Evolutionary conservation across 2,888 invertebrate species (phyloP), one percentile per base, ranked within the genome.

Genomic region (Baccha elongata): DNA sequence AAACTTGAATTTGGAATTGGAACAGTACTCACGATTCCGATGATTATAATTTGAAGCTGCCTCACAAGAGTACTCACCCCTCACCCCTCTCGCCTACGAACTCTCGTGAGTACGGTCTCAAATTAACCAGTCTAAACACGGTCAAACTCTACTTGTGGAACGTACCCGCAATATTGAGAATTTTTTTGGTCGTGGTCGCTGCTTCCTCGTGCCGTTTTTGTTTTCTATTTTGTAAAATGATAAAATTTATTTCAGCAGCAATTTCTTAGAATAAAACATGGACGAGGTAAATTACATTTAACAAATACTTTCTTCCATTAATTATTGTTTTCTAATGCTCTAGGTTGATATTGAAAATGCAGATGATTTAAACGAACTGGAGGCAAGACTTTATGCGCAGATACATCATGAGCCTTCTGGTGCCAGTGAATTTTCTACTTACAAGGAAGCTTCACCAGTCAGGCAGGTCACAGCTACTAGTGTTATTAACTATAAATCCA

Each of bases 371-470:
- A 88, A 88, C 74, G 91, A 91, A 53, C 72, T 91, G 68, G 91
- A 91, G 74, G 87, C 89, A 44, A 87, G 88, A 78, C 87, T 91
- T 2, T 91, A 91, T 80, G 88, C 87, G n/a, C 87, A 89, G 72
- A 87, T 90, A 62, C 90, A 90, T 79, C 90, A 91, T 85, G 88
- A 87, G 64, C 52, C 85, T 2, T 65, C 73, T 42, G 81, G 64
- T 46, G 71, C 71, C 73, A 85, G 85, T 52, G 73, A 65, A 26
- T 26, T 65, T 35, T 42, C 72, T 15, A 35, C 37, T 15, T 64
- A 67, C 13, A 40, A 76, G 37, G 58, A 72, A 58, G 15, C 44
- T n/a, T 58, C 64, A 55, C 58, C 67, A 15, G 40, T 68, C 8
- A 85, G 87, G 4, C 85, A 86, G 62, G 88, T 88, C 0, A 87